Evolutionary conservation across 1,140 invertebrate species (phyloP), one percentile per base, ranked within the genome.

Genomic region (Cherax destructor): DNA sequence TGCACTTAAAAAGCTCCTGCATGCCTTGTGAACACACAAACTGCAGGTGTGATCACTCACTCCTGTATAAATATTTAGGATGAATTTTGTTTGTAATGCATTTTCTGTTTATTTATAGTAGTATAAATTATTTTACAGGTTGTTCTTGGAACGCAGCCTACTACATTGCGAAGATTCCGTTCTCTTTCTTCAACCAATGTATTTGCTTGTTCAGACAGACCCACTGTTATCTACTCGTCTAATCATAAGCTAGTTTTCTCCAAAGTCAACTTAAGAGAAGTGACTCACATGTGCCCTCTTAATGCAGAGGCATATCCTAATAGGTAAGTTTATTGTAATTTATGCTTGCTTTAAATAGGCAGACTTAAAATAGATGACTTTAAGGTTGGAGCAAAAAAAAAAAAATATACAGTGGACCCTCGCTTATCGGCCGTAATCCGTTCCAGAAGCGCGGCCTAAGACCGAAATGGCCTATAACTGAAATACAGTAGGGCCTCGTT

Each of bases 221-320:
- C 99, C 0, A 99, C 99, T 0, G 99, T 99, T 3, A 99, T 99
- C 93, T 99, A 99, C 95, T 99, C 98, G 11, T 99, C 98, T 11
- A 99, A 99, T 95, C 98, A 99, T 94, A 99, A 99, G 95, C 95
- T 99, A 5, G 98, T 99, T 0, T 99, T 99, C 95, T 99, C 99
- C 47, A 99, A 99, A 95, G 99, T 99, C 2, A 99, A 99, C 95
- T 95, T 99, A 16, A 98, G 98, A 94, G 98, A 99, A 95, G 99
- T 99, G 0, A 98, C 98, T 94, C 98, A 99, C 94, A 99, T 99
- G 98, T 99, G 99, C 95, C 98, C 98, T 0, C 94, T 99, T 1
- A 99, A 99, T 95, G 97, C 98, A 0, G 96, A 98, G 94, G 97
- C 97, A 0, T 99, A 99, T 95, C 97, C 98, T 0, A 98, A 99